Evolutionary conservation across 2,797 vertebrate species (phyloP), one percentile per base, ranked within the genome.

Genomic region (Hippopotamyrus pictus): DNA sequence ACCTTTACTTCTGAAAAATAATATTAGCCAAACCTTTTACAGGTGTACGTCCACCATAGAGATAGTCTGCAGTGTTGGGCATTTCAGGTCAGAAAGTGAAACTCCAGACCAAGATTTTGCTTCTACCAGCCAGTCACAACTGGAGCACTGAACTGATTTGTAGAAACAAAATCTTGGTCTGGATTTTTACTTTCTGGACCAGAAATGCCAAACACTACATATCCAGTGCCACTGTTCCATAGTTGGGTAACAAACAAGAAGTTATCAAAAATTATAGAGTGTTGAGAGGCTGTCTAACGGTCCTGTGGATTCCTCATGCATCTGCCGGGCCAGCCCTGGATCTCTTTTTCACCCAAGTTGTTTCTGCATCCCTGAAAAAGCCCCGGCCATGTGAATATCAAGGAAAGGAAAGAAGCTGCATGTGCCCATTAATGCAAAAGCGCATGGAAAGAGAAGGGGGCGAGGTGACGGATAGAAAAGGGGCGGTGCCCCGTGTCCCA

Each of bases 381-480:
- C 22, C 59, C 7, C 7, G 8, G 22, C n/a, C 59, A 9, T 62
- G 59, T 62, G 59, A 62, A 62, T 25, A 22, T 22, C 59, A 25
- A 22, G 59, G 59, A 12, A 65, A 25, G 59, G 22, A 25, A 65
- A 9, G 33, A 37, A 37, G 29, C 5, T 37, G 25, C 33, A 37
- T 37, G 29, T 73, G 69, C 29, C 69, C 69, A 33, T 37, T 37
- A 37, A 73, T 37, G 29, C 69, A 17, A 37, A 17, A 33, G 25
- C 3, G 25, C 65, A 37, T 12, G 22, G 69, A 73, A 33, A 79
- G 91, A 89, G 89, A 91, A 90, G 86, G 90, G 92, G 90, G 88
- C 57, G 91, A 93, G 92, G 91, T 96, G 96, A 96, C 95, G 95
- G 96, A 96, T 95, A 92, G 92, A 90, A 90, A 90, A 91, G 88